Evolutionary conservation across 2,113 vertebrate species (phyloP), one percentile per base, ranked within the genome.

Genomic region (Myodes glareolus): DNA sequence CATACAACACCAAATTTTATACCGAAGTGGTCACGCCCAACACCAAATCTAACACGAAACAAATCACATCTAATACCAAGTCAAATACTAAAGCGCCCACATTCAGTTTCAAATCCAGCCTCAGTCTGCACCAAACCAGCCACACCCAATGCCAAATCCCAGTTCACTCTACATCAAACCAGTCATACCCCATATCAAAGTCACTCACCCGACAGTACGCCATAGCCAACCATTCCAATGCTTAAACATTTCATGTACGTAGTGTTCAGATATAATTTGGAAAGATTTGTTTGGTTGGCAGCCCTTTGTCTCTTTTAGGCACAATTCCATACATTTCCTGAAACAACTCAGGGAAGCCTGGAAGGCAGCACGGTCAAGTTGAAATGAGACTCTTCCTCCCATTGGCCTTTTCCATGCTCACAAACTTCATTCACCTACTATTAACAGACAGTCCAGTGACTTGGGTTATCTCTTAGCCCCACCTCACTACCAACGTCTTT

Each of bases 181-280:
- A 78, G 3, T 3, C 21, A 10, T 4, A 52, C 29, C 17, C 7
- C 3, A 1, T 39, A 75, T 29, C 31, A 52, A 45, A 47, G 11
- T 8, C 95, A 36, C 3, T 70, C n/a, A 14, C 21, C 1, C 0
- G 1, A 2, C 5, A 25, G 2, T 0, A 0, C 27, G 61, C 39
- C 31, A 10, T 1, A 70, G 47, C 55, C 65, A 50, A 33, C 1
- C 31, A 3, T 23, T 27, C 50, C 23, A 58, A 50, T 0, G 4
- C 33, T 27, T 1, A 2, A 29, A 7, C 63, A 19, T 21, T 58
- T 36, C 23, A 63, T 10, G 23, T 1, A 14, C 0, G 0, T 0
- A 4, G 11, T 11, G 14, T 25, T 39, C 4, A 1, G 27, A 23
- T 25, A 45, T 45, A 1, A 5, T 42, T 1, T 73, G 85, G 5